These are phyloP conservation scores for Muricea muricata DNA, from an alignment of 92 coral and sea anemone species.

Conservation along the genomic window DNA sequence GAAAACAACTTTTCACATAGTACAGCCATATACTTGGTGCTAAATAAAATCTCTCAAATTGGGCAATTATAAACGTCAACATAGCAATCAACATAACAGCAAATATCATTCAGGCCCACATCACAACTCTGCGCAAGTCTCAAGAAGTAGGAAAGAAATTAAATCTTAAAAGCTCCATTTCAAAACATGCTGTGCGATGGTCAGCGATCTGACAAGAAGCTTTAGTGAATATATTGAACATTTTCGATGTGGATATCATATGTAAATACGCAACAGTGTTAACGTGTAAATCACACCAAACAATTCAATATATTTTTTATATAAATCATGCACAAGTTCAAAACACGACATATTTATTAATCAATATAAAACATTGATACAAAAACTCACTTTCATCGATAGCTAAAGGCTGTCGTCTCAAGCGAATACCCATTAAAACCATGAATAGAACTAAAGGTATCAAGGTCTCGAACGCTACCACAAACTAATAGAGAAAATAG, in stretches of 20 bases:
- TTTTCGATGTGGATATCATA: too few relatives aligned
- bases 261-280: too few relatives aligned
- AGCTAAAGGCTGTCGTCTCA: slow-evolving; percentile 83
- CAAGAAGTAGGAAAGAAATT: too few relatives aligned
- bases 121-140: background rate
- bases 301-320: background rate
- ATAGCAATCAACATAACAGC: background rate
- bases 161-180: background rate
- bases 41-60: too few relatives aligned
- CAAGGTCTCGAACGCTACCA: slow-evolving; percentile 83
- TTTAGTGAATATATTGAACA: too few relatives aligned
- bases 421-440: slow-evolving; percentile 93
- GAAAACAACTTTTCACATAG: too few relatives aligned
- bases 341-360: background rate
- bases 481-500: slow-evolving; percentile 73
- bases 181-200: too few relatives aligned
- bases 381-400: slow-evolving; percentile 82
- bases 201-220: too few relatives aligned
- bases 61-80: too few relatives aligned
- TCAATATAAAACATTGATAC: too few relatives aligned
- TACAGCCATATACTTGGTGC: too few relatives aligned
- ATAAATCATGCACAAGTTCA: background rate
- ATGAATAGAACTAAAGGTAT: slow-evolving; percentile 92
- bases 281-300: too few relatives aligned
- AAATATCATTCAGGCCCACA: background rate